These are phyloP conservation scores for Corythoichthys haematopterus DNA, from an alignment of 2,113 vertebrate species.

Conservation along the genomic window DNA sequence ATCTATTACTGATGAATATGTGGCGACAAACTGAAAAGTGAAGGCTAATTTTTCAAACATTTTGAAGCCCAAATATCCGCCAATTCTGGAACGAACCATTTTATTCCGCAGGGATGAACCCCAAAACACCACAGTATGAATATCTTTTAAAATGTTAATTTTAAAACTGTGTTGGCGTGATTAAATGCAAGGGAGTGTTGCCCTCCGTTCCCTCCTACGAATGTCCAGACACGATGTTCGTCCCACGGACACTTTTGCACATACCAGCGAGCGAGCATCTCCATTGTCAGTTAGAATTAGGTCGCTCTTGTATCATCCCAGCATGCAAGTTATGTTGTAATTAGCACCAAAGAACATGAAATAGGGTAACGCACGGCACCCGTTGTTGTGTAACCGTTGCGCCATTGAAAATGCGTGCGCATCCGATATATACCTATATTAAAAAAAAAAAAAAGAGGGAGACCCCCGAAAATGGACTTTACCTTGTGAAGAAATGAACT, in stretches of 20 bases:
- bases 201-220: not conserved
- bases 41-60: too few species aligned
- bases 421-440: not conserved
- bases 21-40: too few species aligned
- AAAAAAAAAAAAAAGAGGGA: too few species aligned
- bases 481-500: not conserved
- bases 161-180: not conserved
- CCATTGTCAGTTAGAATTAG: not conserved
- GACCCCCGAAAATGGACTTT: not conserved
- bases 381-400: not conserved
- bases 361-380: not conserved
- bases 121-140: too few species aligned
- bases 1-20: too few species aligned
- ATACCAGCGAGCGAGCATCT: not conserved
- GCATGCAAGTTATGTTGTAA: not conserved
- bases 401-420: not conserved
- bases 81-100: too few species aligned
- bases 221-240: slow-evolving; percentile 1
- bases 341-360: not conserved
- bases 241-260: not conserved
- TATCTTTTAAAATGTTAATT: too few species aligned
- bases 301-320: not conserved
- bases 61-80: too few species aligned
- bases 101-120: too few species aligned
- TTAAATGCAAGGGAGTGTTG: not conserved